These are phyloP conservation scores for Naso thynnoides DNA, from an alignment of 2,797 vertebrate genomes.

Conservation along the genomic window DNA sequence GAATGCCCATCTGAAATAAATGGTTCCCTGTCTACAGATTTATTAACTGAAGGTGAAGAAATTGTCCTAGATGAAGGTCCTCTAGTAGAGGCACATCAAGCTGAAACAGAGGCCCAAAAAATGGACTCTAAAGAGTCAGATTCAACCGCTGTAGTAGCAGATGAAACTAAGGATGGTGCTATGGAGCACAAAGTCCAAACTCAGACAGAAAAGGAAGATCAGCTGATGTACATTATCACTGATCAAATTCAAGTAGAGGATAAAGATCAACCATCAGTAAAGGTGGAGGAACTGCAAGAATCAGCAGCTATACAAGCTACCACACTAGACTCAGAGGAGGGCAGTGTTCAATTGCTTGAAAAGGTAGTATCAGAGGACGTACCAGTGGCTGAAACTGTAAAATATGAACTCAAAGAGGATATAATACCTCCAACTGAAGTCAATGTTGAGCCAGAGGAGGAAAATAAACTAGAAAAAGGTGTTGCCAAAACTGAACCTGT, in stretches of 20 bases:
- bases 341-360: slow-evolving; percentile 11
- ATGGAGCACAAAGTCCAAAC: slow-evolving; percentile 5
- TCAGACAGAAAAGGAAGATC: slow-evolving; percentile 17
- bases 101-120: slow-evolving; percentile 30
- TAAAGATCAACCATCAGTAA: slow-evolving; percentile 10
- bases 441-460: background rate
- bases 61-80: slow-evolving; percentile 12
- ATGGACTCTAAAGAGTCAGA: slow-evolving; percentile 22
- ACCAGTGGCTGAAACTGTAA: background rate
- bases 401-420: background rate
- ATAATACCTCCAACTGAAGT: background rate
- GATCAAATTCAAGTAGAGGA: slow-evolving; percentile 27
- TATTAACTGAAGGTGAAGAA: slow-evolving; percentile 17
- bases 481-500: background rate
- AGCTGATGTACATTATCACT: slow-evolving; percentile 4
- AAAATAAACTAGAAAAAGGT: background rate
- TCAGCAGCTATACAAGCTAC: slow-evolving; percentile 1
- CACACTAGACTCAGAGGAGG: slow-evolving; percentile 15
- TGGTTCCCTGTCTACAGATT: slow-evolving; percentile 12
- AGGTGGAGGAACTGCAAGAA: slow-evolving; percentile 31
- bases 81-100: slow-evolving; percentile 7
- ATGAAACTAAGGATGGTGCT: slow-evolving; percentile 29
- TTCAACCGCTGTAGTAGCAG: slow-evolving; percentile 2
- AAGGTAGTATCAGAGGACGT: no score
- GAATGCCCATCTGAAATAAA: slow-evolving; percentile 30